phyloP scores from a whole-genome alignment of 2,113 vertebrate species.

The Phaethornis superciliosus region DNA sequence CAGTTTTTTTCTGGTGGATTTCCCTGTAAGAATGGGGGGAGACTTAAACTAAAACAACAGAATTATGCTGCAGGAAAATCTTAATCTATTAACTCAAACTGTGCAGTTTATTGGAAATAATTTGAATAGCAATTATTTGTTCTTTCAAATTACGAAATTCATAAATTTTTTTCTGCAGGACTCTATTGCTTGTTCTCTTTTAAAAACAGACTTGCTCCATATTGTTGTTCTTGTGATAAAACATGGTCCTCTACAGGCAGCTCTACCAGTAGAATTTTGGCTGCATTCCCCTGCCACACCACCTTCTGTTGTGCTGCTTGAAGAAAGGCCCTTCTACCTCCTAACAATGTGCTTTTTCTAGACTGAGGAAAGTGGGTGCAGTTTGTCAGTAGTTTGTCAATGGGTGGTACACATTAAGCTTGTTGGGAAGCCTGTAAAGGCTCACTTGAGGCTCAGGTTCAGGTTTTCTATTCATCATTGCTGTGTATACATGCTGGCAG shows the following conservation, averaged over 20 bases:
- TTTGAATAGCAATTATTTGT: background rate
- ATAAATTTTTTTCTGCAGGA: background rate
- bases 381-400: background rate
- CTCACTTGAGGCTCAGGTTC: background rate
- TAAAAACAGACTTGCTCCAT: background rate
- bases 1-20: background rate
- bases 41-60: background rate
- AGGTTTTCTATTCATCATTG: background rate
- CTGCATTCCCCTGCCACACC: background rate
- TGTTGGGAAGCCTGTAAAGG: rapidly evolving
- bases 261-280: background rate
- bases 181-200: background rate
- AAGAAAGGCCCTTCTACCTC: background rate
- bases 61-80: background rate
- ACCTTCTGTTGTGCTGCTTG: background rate
- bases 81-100: background rate
- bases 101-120: background rate
- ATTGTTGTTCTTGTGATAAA: background rate
- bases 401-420: background rate
- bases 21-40: background rate
- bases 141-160: background rate
- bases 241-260: background rate
- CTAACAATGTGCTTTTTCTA: background rate
- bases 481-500: background rate
- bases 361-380: background rate